Base-by-base conservation (phyloP, 2,113 vertebrate species). In the Odobenus rosmarus region DNA sequence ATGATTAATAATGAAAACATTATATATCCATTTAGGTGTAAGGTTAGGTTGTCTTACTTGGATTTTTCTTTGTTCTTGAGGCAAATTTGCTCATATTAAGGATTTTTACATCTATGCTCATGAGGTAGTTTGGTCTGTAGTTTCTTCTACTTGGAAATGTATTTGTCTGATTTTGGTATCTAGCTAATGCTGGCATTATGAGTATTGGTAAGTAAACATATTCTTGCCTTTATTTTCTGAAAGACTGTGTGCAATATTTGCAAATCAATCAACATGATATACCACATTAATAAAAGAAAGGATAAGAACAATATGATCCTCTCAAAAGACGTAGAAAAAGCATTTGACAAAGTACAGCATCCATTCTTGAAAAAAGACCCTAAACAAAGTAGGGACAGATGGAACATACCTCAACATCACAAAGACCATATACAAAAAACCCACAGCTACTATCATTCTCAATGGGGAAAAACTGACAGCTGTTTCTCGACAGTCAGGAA, bases 211-310 rank as follows among this genome's bases (percentile, higher is more conserved):
- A 53, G 21, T 59, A 23, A 59, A 79, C 77, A 71, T 87, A 46
- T 53, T 82, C 36, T 95, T 91, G 36, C 46, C 5, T 26, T 90
- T 71, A 67, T 93, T 80, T 97, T 92, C 64, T 85, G 24, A 88
- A 96, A 92, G 51, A 36, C 24, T 67, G 3, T 55, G 62, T 59
- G 7, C 23, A 59, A 62, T 62, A 62, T 62, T 28, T 62, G 61
- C 61, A 61, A 11, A 11, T 26, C 61, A 62, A 62, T 62, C 26
- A 62, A 28, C 26, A 28, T 28, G 61, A 62, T 62, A 28, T 3
- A 62, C 61, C 26, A 62, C 26, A 62, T 62, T 62, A 62, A 28
- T 62, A 28, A 62, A 28, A 51, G 51, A 51, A 61, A 62, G 61
- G 61, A 62, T 13, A 62, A 62, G 61, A 62, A 62, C 61, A 12